Evolutionary conservation across 92 coral and sea anemone genomes (phyloP).

Genomic region (Desmophyllum pertusum): DNA sequence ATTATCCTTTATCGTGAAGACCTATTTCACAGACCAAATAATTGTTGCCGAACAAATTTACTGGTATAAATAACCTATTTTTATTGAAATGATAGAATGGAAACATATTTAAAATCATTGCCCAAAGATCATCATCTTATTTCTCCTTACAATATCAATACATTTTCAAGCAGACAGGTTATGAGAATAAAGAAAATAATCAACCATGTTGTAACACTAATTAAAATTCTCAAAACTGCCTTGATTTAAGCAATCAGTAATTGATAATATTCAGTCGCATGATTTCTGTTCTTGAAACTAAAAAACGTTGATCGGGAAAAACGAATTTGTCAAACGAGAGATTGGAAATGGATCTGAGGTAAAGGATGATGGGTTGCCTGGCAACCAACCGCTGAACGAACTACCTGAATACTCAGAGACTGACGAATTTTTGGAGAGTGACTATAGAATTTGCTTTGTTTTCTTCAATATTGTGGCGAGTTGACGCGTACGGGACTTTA

Average conservation of each 20-base stretch:
- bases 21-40: not conserved
- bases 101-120: not conserved
- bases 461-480: not conserved
- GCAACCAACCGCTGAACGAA: constrained; percentile 3
- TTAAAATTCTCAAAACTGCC: not conserved
- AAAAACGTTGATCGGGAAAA: too few species aligned
- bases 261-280: too few species aligned
- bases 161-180: not conserved
- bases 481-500: not conserved
- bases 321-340: not conserved
- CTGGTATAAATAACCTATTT: not conserved
- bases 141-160: not conserved
- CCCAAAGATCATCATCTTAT: not conserved
- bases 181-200: not conserved
- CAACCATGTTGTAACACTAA: not conserved
- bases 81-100: not conserved
- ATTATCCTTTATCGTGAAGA: not conserved
- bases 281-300: too few species aligned
- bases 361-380: not conserved
- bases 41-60: not conserved
- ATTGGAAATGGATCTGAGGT: not conserved
- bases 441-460: not conserved
- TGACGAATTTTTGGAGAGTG: not conserved
- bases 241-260: too few species aligned
- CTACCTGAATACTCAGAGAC: not conserved